Evolutionary conservation across 2,888 invertebrate species (phyloP), one percentile per base, ranked within the genome.

Genomic region (Neocrepidodera transversa): DNA sequence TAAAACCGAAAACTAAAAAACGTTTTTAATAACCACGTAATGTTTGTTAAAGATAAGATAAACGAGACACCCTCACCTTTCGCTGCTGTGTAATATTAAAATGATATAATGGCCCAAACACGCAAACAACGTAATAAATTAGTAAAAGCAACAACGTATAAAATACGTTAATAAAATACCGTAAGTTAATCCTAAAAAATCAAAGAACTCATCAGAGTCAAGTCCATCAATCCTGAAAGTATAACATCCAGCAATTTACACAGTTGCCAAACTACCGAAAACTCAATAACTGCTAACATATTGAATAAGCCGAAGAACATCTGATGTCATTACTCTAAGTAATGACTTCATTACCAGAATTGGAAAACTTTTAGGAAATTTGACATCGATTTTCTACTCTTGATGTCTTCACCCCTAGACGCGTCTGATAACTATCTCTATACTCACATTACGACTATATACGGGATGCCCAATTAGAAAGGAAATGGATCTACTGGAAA

Each of bases 301-400:
- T 38, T 38, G 38, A 38, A 38, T 38, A 38, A 38, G 38, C 38
- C 38, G 38, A 38, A 16, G 38, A 38, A 17, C 38, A 40, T 58
- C 43, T 51, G 45, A 60, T 55, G 51, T 50, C 53, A 51, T 60
- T 60, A 60, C 55, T 49, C 18, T 50, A 55, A 60, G 60, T 60
- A 60, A 60, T 50, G 60, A 55, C 55, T 50, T 60, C 55, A 60
- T 60, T 60, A 60, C 50, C 50, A 36, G 42, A 60, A 60, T 60
- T 60, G 60, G 45, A 50, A 60, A 60, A 60, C 55, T 55, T 60
- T 51, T 50, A 54, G 60, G 60, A 51, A 55, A 51, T 60, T 53
- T 45, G 23, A 30, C 28, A 58, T 58, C 51, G 58, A 58, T 58
- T 53, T 58, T 58, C 52, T 32, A 42, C 48, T 40, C n/a, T 30